phyloP scores from a whole-genome alignment of 2,888 invertebrate species.

The Campopleginae sp. region DNA sequence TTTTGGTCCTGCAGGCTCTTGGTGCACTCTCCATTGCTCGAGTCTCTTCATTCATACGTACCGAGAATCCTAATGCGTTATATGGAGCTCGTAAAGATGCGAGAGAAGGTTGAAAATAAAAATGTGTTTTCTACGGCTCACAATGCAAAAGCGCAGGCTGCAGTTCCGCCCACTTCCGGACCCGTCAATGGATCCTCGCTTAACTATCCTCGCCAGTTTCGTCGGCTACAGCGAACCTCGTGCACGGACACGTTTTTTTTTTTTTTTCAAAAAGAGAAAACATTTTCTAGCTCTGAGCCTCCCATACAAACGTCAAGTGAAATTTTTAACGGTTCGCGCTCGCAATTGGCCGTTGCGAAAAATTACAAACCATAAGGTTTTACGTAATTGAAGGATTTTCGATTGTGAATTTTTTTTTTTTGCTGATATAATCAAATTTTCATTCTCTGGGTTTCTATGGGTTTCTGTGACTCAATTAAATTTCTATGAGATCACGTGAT shows the following conservation, averaged over 20 bases:
- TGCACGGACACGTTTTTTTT: slow-evolving; percentile 80
- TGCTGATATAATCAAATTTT: no score
- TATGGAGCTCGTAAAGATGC: slow-evolving; percentile 66
- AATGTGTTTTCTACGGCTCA: slow-evolving; percentile 77
- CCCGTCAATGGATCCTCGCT: slow-evolving; percentile 81
- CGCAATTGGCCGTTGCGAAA: slow-evolving; percentile 40
- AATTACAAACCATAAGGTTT: slow-evolving; percentile 19
- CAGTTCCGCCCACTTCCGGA: slow-evolving; percentile 84
- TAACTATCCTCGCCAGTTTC: slow-evolving; percentile 81
- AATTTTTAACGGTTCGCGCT: slow-evolving; percentile 44
- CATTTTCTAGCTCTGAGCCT: slow-evolving; percentile 48
- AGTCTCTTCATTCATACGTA: slow-evolving; percentile 62
- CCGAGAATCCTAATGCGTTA: slow-evolving; percentile 30
- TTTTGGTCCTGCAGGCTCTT: slow-evolving; percentile 75
- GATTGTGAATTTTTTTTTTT: no score
- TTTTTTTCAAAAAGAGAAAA: slow-evolving; percentile 73
- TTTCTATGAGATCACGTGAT: no score
- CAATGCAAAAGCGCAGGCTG: slow-evolving; percentile 81
- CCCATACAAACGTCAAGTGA: slow-evolving; percentile 49
- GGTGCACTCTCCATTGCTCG: slow-evolving; percentile 69
- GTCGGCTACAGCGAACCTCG: slow-evolving; percentile 79
- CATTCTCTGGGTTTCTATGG: no score
- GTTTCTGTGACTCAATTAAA: no score
- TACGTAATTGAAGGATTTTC: not conserved
- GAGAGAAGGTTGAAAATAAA: slow-evolving; percentile 68